Evolutionary conservation across 2,113 vertebrate species (phyloP), one percentile per base, ranked within the genome.

Genomic region (Tyrannus savana): DNA sequence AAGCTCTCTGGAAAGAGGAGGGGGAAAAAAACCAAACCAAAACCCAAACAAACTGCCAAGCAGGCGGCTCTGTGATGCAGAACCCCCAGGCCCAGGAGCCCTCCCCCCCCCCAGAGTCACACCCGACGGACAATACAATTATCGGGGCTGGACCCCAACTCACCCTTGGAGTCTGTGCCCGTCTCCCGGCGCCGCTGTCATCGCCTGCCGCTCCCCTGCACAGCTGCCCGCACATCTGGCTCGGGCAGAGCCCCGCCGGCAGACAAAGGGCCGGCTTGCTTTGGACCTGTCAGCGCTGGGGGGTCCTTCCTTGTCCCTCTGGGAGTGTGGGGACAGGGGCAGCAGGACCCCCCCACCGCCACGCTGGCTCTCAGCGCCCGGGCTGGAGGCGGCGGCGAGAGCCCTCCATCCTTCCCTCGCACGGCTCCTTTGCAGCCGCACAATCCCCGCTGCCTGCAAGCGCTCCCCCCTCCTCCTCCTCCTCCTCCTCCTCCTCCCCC

Each of bases 201-300:
- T 64, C 77, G 23, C 67, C 89, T 22, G 71, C 27, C 81, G 5
- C 63, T 68, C 62, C 84, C 69, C 10, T 46, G 77, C 84, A 19
- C 77, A 83, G 90, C 87, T 69, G 94, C 56, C 60, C 21, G 72
- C 93, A 47, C 91, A 96, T 95, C 96, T 83, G 97, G 74, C 88
- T 85, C 7, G 9, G 78, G 56, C 94, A 30, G 42, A 86, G 62
- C 82, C 74, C 50, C 19, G 30, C 49, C 76, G 33, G 66, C 90
- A 47, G 64, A 82, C 93, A 83, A 93, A 80, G 80, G 68, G 83
- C 80, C 9, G 49, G 84, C 3, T 1, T 25, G 22, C 21, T 19
- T 5, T 5, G 41, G 85, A 46, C 41, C 90, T 58, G 76, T 42
- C 75, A 19, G 49, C 79, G 60, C 82, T 7, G 28, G 13, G 31